A percentile compares a stretch with the other conserved stretches of the same genome.
phyloP scores from a whole-genome alignment of 2,888 invertebrate genomes.

The Cryptus armator region DNA sequence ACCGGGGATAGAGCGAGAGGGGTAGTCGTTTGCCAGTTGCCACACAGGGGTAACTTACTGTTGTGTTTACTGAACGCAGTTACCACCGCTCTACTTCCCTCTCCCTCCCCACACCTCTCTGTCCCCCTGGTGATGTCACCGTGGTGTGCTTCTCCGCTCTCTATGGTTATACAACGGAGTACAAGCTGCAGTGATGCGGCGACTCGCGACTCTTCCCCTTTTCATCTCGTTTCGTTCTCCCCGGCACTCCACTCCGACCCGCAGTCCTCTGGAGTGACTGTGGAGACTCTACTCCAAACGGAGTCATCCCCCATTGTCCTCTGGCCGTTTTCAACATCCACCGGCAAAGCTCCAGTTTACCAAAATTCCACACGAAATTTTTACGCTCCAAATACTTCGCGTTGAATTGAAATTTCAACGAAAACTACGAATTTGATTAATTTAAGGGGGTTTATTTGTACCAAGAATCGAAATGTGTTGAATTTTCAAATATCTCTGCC shows the following conservation, averaged over 20 bases:
- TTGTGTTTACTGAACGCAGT: slow-evolving; percentile 83
- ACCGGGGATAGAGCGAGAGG: slow-evolving; percentile 53
- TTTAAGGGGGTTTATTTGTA: neutral
- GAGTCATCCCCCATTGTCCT: slow-evolving; percentile 21
- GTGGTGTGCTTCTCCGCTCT: slow-evolving; percentile 49
- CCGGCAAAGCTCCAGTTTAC: slow-evolving; percentile 63
- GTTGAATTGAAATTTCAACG: slow-evolving; percentile 9
- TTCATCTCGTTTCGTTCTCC: slow-evolving; percentile 14
- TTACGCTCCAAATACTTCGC: slow-evolving; percentile 28
- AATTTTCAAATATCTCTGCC: neutral
- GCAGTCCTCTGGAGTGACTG: slow-evolving; percentile 1
- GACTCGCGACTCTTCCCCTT: slow-evolving; percentile 24
- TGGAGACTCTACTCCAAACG: slow-evolving; percentile 14
- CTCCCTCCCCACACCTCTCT: slow-evolving; percentile 35
- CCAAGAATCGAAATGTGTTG: neutral
- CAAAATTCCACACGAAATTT: slow-evolving; percentile 54
- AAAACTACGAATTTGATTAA: slow-evolving; percentile 4
- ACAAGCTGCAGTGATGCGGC: slow-evolving; percentile 7
- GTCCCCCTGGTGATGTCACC: slow-evolving; percentile 50
- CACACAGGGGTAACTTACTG: slow-evolving; percentile 81
- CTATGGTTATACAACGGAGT: slow-evolving; percentile 7
- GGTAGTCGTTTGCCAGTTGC: slow-evolving; percentile 78
- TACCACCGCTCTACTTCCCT: slow-evolving; percentile 68
- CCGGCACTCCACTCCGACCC: slow-evolving; percentile 2
- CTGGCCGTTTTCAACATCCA: slow-evolving; percentile 56